A percentile compares a stretch with the other conserved stretches of the same genome.
Conservation (phyloP, 2,888 invertebrate genomes). For the Oligia latruncula region DNA sequence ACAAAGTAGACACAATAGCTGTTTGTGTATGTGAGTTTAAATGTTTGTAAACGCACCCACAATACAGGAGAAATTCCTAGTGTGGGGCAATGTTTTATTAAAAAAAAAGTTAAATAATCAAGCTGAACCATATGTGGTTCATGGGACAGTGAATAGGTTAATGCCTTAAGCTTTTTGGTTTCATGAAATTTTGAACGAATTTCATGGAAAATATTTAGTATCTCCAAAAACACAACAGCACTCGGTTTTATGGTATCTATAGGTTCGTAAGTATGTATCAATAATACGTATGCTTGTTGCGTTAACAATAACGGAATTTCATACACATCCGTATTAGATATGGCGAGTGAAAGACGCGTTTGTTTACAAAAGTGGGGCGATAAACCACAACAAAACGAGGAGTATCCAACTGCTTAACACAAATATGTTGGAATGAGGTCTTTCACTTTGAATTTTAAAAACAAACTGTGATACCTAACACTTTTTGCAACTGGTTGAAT, state of each 20-base stretch:
- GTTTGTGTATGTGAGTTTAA: too few species aligned
- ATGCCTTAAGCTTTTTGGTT: background rate
- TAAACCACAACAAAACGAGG: slow-evolving; percentile 24
- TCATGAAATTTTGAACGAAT: background rate
- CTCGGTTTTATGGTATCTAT: background rate
- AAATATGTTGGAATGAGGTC: background rate
- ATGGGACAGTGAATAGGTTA: too few species aligned
- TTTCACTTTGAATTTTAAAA: background rate
- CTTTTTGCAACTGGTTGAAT: background rate
- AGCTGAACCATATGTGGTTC: too few species aligned
- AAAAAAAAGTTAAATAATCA: too few species aligned
- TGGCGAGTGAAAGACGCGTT: background rate
- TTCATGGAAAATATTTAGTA: background rate
- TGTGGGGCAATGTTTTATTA: too few species aligned
- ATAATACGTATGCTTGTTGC: background rate
- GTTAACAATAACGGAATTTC: slow-evolving; percentile 36
- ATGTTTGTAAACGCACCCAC: too few species aligned
- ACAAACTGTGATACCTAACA: too few species aligned
- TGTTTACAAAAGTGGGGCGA: slow-evolving; percentile 34
- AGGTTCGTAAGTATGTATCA: background rate
- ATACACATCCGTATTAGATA: slow-evolving; percentile 57
- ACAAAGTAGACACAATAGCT: too few species aligned
- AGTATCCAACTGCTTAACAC: background rate
- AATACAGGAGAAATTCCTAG: too few species aligned
- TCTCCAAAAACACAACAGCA: background rate